Evolutionary conservation across 2,888 invertebrate species (phyloP).

Genomic region (Drosophila lacicola): DNA sequence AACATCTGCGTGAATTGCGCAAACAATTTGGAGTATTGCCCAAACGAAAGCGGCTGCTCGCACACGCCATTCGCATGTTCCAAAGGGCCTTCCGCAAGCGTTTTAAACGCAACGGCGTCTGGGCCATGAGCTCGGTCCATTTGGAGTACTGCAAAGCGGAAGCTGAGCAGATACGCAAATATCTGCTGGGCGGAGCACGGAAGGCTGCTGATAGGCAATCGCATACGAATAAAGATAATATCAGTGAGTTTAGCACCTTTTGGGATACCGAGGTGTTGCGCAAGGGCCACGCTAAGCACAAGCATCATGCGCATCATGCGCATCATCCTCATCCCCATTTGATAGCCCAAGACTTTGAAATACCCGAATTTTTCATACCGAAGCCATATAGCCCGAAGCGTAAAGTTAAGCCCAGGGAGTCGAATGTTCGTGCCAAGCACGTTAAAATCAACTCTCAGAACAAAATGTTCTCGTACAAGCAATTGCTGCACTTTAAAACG

Average conservation of each 20-base stretch:
- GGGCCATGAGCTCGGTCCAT: too few species aligned
- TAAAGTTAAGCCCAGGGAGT: too few species aligned
- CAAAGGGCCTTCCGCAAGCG: neutral
- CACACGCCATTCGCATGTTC: slow-evolving; percentile 6
- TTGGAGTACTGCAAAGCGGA: slow-evolving; percentile 14
- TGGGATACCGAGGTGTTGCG: slow-evolving; percentile 33
- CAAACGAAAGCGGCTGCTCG: neutral
- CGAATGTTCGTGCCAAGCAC: too few species aligned
- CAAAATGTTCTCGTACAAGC: too few species aligned
- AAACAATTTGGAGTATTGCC: slow-evolving; percentile 25
- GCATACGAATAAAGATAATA: neutral
- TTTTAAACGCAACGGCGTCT: too few species aligned
- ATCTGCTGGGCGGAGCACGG: neutral
- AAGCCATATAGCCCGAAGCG: too few species aligned
- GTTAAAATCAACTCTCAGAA: too few species aligned
- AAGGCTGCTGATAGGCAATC: neutral
- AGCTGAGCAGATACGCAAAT: slow-evolving; percentile 3
- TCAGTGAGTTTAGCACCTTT: slow-evolving; percentile 13
- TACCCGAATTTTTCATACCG: too few species aligned
- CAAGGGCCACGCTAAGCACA: neutral
- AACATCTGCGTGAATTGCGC: slow-evolving; percentile 13
- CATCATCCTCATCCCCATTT: too few species aligned
- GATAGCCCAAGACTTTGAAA: too few species aligned
- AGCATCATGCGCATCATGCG: neutral
- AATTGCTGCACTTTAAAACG: too few species aligned